Conservation (phyloP, 2,888 invertebrate genomes). For the Parapristionchus giblindavisi region DNA sequence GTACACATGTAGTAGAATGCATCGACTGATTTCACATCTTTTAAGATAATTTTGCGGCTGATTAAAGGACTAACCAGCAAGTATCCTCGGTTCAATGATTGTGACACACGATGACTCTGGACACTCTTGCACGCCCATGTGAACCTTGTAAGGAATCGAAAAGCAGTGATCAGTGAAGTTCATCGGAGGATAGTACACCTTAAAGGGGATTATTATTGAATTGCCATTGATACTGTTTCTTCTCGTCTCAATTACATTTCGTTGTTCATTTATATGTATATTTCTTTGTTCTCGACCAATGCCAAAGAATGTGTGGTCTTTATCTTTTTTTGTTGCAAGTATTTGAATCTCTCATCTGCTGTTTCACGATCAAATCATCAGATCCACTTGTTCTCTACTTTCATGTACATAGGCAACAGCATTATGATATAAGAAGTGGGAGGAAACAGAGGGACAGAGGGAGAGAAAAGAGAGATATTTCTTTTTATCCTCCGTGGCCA, state of each 20-base stretch:
- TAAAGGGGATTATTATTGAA: slow-evolving; percentile 39
- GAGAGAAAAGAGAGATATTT: no score
- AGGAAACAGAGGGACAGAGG: no score
- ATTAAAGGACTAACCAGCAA: slow-evolving; percentile 52
- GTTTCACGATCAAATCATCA: neutral
- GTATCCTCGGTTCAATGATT: slow-evolving; percentile 64
- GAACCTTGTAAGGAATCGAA: slow-evolving; percentile 55
- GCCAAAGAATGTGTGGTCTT: neutral
- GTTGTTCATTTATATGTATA: neutral
- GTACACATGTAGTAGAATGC: no score
- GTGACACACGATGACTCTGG: slow-evolving; percentile 67
- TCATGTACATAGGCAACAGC: no score
- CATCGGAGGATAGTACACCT: slow-evolving; percentile 67
- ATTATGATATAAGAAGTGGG: no score
- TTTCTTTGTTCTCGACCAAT: neutral
- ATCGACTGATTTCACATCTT: no score
- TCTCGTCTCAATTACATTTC: no score
- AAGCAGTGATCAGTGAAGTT: slow-evolving; percentile 68
- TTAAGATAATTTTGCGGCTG: no score
- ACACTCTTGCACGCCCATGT: slow-evolving; percentile 41
- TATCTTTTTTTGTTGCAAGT: neutral
- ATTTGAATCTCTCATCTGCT: neutral
- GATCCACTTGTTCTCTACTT: neutral
- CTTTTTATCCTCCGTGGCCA: no score
- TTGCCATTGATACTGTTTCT: neutral